Conservation (phyloP, 2,888 invertebrate genomes). For the Bugula neritina region DNA sequence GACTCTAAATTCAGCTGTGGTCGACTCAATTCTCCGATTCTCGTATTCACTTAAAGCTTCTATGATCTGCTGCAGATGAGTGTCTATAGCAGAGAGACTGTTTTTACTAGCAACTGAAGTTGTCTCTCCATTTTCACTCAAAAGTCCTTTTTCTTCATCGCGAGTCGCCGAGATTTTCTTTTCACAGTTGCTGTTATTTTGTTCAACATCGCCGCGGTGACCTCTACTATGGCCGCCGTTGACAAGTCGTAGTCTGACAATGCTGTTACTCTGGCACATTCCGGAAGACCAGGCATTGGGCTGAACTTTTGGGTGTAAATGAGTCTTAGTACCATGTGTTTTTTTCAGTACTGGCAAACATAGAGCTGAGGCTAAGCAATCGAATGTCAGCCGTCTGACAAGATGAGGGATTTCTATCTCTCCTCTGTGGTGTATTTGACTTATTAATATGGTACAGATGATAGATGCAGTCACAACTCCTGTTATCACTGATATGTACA, state of each 20-base stretch:
- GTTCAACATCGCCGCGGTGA: background rate
- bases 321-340: background rate
- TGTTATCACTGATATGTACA: slow-evolving; percentile 24
- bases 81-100: background rate
- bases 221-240: background rate
- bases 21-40: background rate
- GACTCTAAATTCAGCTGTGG: background rate
- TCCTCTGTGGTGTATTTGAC: slow-evolving; percentile 23
- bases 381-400: background rate
- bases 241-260: background rate
- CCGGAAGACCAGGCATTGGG: slow-evolving; percentile 2
- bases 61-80: slow-evolving; percentile 14
- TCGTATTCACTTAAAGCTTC: slow-evolving; percentile 24
- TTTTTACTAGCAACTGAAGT: background rate
- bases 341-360: background rate
- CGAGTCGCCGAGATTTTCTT: background rate
- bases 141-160: background rate
- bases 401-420: background rate
- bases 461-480: slow-evolving; percentile 17
- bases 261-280: background rate
- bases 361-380: background rate
- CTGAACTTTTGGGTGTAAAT: background rate
- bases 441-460: slow-evolving; percentile 22
- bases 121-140: background rate
- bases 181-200: slow-evolving; percentile 1